Base-by-base conservation (phyloP, 2,113 vertebrate species). In the Eurystomus gularis region DNA sequence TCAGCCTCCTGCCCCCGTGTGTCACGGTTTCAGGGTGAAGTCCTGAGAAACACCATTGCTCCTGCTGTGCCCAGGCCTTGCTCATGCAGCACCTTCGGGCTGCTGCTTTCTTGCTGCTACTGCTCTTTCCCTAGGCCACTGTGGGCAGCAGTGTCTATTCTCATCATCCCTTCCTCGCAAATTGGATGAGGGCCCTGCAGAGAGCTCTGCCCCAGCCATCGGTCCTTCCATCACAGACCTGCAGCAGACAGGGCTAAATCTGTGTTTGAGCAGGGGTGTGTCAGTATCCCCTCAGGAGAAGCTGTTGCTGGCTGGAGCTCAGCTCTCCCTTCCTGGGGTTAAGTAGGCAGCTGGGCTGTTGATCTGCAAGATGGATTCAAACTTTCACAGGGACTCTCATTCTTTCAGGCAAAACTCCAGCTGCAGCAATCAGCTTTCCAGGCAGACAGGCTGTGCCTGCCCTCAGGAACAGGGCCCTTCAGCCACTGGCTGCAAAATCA, bases 121-220 rank as follows among this genome's bases (percentile, higher is more conserved):
- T 4, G 44, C 15, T 31, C 13, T 21, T 62, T 49, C 79, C 17
- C n/a, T 2, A 4, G 26, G 20, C 13, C 12, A 7, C 19, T 3
- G 0, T 2, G 46, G 62, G 11, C 2, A 55, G 6, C 26, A 12
- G 25, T 70, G 55, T 4, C 6, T 0, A 44, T 17, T 57, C 16
- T 33, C 54, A 6, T 3, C 12, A 3, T 2, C 1, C 0, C 2
- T 31, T 52, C 19, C 40, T 29, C 8, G 10, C 14, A 23, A 7
- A 10, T 1, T 7, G 35, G 4, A 46, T 20, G 55, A 6, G n/a
- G 0, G 0, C 28, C 8, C 21, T 2, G 1, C 3, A 3, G 31
- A 16, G 33, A 28, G 33, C n/a, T 77, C 89, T 70, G 49, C 72
- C n/a, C 69, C 33, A 35, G 15, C 8, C 49, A 17, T 6, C 54